Conservation (phyloP, 2,888 invertebrate genomes). For the Volucella inflata region DNA sequence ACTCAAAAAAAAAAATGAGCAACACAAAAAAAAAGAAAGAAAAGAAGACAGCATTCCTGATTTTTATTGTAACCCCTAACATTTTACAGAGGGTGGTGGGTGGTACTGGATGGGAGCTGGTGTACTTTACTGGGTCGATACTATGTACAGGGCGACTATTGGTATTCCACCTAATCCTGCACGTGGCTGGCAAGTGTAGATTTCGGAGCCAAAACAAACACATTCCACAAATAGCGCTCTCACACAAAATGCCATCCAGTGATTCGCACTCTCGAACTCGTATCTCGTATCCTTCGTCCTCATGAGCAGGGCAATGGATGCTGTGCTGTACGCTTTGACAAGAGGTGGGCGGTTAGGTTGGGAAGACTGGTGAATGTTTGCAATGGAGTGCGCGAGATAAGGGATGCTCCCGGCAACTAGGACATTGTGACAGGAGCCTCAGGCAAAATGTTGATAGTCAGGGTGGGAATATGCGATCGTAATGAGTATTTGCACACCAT, state of each 20-base stretch:
- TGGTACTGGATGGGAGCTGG: not conserved
- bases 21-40: conserved; percentile 16
- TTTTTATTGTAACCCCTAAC: conserved; percentile 60
- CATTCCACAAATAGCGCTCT: conserved; percentile 73
- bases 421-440: conserved; percentile 40
- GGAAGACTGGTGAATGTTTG: conserved; percentile 68
- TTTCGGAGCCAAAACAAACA: conserved; percentile 75
- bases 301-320: not conserved
- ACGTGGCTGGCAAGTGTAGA: conserved; percentile 75
- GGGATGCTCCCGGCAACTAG: conserved; percentile 55
- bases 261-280: conserved; percentile 35
- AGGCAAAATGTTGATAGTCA: conserved; percentile 51
- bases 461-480: conserved; percentile 69
- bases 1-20: not conserved
- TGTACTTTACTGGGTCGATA: not conserved
- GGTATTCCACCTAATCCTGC: conserved; percentile 73
- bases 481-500: conserved; percentile 74
- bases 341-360: conserved; percentile 17
- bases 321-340: not conserved
- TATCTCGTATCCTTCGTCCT: conserved; percentile 36
- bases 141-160: conserved; percentile 42
- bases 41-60: conserved; percentile 48
- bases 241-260: conserved; percentile 69
- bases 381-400: conserved; percentile 73
- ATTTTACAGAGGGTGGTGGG: conserved; percentile 14